Percentiles rank a stretch among this genome's conserved stretches.
Conservation (phyloP, 2,888 invertebrate genomes). For the Parapristionchus giblindavisi region DNA sequence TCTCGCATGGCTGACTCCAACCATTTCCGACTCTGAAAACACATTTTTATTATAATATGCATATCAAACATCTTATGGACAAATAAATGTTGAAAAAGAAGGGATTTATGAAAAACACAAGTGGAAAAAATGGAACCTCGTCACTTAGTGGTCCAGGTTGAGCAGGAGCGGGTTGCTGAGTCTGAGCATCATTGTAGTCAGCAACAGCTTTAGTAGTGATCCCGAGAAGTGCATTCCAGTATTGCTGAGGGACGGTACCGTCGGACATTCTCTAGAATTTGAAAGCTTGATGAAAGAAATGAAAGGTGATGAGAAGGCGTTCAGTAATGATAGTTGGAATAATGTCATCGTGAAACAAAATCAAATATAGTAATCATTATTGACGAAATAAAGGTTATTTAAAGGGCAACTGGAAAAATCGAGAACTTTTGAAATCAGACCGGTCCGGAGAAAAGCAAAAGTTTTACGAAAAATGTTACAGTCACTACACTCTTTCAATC, state of each 20-base stretch:
- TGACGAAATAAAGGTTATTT: neutral
- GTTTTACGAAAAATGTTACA: no score
- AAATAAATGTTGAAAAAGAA: neutral
- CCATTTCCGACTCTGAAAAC: conserved; percentile 42
- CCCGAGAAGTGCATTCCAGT: conserved; percentile 37
- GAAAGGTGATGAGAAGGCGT: no score
- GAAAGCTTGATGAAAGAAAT: no score
- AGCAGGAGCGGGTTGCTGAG: neutral
- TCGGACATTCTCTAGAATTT: conserved; percentile 21
- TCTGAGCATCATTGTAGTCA: conserved; percentile 20
- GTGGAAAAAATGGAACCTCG: conserved; percentile 3
- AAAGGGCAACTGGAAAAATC: neutral
- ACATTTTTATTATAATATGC: neutral
- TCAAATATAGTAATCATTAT: no score
- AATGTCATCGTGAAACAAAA: no score
- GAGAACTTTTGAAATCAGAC: no score
- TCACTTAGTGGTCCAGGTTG: conserved; percentile 22
- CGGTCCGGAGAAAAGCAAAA: no score
- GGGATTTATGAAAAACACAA: neutral
- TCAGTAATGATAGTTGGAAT: no score
- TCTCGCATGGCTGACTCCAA: conserved; percentile 40
- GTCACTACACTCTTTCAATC: no score
- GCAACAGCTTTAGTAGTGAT: conserved; percentile 32
- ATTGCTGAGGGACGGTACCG: conserved; percentile 27
- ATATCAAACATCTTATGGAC: conserved; percentile 1